phyloP scores from a whole-genome alignment of 2,113 vertebrate species.

The Eretmochelys imbricata region DNA sequence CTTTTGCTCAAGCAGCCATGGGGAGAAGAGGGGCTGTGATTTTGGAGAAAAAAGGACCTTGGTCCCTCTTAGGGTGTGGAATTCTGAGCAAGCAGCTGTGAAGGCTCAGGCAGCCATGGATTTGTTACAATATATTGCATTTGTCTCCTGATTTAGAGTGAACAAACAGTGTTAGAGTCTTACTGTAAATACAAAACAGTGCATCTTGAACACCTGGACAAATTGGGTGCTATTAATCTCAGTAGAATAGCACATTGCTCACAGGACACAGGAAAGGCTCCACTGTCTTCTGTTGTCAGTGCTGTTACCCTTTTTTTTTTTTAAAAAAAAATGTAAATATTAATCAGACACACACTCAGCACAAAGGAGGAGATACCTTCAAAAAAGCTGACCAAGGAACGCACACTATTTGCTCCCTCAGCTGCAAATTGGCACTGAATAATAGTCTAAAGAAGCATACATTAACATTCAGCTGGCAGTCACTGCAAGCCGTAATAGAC shows the following conservation, averaged over 20 bases:
- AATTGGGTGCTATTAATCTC: accelerated
- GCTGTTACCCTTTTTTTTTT: not conserved
- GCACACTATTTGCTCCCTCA: not conserved
- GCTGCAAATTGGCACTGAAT: not conserved
- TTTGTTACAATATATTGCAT: not conserved
- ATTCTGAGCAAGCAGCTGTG: not conserved
- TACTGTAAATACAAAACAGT: not conserved
- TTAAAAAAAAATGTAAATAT: not conserved
- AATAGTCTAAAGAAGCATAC: constrained; percentile 13
- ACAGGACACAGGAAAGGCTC: accelerated
- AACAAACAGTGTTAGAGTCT: not conserved
- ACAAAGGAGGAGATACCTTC: not conserved
- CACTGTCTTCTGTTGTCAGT: not conserved
- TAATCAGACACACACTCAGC: not conserved
- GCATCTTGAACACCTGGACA: accelerated
- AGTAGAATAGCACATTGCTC: accelerated
- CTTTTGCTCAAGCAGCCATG: not conserved
- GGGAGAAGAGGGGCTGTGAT: accelerated
- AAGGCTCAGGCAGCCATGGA: not conserved
- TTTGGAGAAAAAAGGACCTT: not conserved
- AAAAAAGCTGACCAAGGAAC: not conserved
- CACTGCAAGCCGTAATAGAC: constrained; percentile 71
- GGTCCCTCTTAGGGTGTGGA: not conserved
- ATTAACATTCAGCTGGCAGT: constrained; percentile 66
- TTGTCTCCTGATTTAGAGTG: not conserved